Evolutionary conservation across 1,140 invertebrate species (phyloP).

Genomic region (Xylocopa sonorina): DNA sequence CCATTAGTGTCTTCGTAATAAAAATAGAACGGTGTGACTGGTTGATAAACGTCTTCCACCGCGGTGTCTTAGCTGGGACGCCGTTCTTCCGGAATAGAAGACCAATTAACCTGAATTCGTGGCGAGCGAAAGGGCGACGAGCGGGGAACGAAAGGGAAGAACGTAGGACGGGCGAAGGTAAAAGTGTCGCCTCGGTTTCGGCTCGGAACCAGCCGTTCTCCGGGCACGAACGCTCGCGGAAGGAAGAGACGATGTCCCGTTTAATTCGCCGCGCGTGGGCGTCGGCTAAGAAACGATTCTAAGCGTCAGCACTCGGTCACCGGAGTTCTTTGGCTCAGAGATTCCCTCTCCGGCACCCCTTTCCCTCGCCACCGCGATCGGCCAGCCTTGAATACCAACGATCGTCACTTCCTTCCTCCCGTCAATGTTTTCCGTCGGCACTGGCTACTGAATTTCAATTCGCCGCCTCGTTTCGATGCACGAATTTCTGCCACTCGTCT

Average conservation of each 20-base stretch:
- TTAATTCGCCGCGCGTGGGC: constrained; percentile 64
- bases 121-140: background rate
- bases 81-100: background rate
- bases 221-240: constrained; percentile 68
- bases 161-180: constrained; percentile 33
- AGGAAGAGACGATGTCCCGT: constrained; percentile 72
- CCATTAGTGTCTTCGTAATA: no score
- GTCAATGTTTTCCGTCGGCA: constrained; percentile 74
- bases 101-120: background rate
- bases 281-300: constrained; percentile 58
- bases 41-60: no score
- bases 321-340: constrained; percentile 73
- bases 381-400: constrained; percentile 74
- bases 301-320: constrained; percentile 68
- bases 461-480: constrained; percentile 58
- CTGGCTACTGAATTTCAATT: constrained; percentile 73
- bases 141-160: background rate
- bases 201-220: constrained; percentile 50
- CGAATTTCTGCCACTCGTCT: constrained; percentile 53
- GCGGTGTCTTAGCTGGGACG: background rate
- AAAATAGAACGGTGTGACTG: no score
- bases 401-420: constrained; percentile 77
- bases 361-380: constrained; percentile 34
- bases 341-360: constrained; percentile 56
- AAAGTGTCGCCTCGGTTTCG: constrained; percentile 20